Base-by-base conservation (phyloP, 2,113 vertebrate species). In the Bagarius yarrelli region DNA sequence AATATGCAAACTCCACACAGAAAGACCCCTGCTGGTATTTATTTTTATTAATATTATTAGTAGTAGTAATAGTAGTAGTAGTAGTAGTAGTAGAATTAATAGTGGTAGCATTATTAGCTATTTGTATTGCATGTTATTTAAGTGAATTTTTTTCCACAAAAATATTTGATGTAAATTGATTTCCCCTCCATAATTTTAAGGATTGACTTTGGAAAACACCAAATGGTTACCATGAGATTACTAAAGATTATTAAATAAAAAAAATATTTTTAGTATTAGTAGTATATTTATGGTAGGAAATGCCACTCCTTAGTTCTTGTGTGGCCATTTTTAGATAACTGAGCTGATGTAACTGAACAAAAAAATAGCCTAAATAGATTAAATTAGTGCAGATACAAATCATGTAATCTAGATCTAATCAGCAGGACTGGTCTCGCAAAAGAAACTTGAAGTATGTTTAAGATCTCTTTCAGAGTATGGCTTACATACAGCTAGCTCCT, bases 301-400 rank as follows among this genome's bases (percentile, higher is more conserved):
- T 80, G 55, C 19, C 36, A 19, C 15, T 56, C 19, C 27, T 74
- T 30, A 30, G 23, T 59, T 13, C 40, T 63, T 78, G 76, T 61
- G 5, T 75, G 44, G 32, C 50, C 71, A 75, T 59, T 50, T 64
- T 64, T 55, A 55, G 32, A 81, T 55, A 66, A 79, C 23, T 19
- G 15, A 36, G 4, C 21, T 56, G 69, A n/a, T 56, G 15, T 67
- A 79, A 64, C 70, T 56, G 52, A 56, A 75, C 25, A 76, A 81
- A 74, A 55, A 27, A n/a, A n/a, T n/a, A n/a, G n/a, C n/a, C n/a
- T n/a, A n/a, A n/a, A n/a, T 67, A 21, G 36, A 50, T 32, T 16
- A 47, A 76, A 59, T 67, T 61, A 69, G 34, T 14, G 13, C 3
- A 76, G 55, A 59, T 76, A 69, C 25, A 60, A 76, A 56, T 4